phyloP scores from a whole-genome alignment of 2,888 invertebrate species.

The Sinelater perroti region DNA sequence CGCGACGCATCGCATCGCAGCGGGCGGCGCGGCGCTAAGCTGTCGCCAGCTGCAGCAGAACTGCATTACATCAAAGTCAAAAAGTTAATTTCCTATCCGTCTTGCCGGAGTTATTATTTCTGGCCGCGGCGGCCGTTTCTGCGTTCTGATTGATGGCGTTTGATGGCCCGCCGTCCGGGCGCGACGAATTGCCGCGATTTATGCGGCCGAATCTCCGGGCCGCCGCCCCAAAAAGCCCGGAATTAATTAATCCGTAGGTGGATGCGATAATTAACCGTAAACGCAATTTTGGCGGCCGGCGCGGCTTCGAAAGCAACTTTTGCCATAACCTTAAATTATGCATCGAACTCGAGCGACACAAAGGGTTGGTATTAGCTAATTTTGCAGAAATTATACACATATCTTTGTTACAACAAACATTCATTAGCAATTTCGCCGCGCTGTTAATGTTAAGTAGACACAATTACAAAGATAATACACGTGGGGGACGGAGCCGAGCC shows the following conservation, averaged over 20 bases:
- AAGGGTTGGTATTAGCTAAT: slow-evolving; percentile 49
- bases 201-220: not conserved
- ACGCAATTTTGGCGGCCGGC: slow-evolving; percentile 22
- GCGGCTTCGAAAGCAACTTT: slow-evolving; percentile 25
- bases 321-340: slow-evolving; percentile 38
- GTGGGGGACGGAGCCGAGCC: slow-evolving; percentile 37
- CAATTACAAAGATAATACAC: slow-evolving; percentile 52
- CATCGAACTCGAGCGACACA: slow-evolving; percentile 47
- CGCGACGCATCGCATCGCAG: slow-evolving; percentile 12
- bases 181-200: slow-evolving; percentile 16
- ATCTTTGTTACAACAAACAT: slow-evolving; percentile 53
- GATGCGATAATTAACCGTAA: slow-evolving; percentile 27
- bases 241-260: slow-evolving; percentile 12
- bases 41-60: slow-evolving; percentile 39
- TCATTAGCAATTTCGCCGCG: slow-evolving; percentile 53
- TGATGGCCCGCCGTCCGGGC: slow-evolving; percentile 22
- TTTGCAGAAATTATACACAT: slow-evolving; percentile 49
- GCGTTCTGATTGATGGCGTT: slow-evolving; percentile 52
- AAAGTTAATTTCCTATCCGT: slow-evolving; percentile 59
- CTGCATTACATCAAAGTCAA: slow-evolving; percentile 58
- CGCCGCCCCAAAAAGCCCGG: not conserved
- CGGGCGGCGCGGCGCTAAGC: slow-evolving; percentile 34
- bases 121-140: slow-evolving; percentile 52
- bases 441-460: slow-evolving; percentile 52
- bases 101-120: slow-evolving; percentile 57